Percentiles rank a stretch among this genome's conserved stretches.
These are phyloP conservation scores for Pseudorasbora parva DNA, from an alignment of 2,113 vertebrate genomes.

Conservation along the genomic window DNA sequence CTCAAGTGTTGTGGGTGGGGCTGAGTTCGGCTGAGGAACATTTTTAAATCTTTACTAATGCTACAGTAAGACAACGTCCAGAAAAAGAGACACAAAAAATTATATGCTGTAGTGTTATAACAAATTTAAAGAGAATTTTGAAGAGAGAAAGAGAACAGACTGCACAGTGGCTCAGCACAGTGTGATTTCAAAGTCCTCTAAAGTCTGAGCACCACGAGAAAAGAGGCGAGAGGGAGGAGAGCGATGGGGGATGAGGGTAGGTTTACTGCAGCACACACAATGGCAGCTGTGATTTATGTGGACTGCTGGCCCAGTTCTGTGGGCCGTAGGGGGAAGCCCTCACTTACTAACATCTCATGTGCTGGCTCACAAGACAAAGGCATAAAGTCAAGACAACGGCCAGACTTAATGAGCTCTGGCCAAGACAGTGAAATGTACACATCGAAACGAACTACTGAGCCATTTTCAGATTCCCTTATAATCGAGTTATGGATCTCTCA, in stretches of 20 bases:
- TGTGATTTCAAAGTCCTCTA: constrained; percentile 14
- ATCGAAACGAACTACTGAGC: background rate
- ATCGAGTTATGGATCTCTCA: constrained; percentile 12
- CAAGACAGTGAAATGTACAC: background rate
- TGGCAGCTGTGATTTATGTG: constrained; percentile 74
- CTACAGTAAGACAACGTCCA: background rate
- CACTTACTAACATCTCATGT: constrained; percentile 18
- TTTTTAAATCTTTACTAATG: background rate
- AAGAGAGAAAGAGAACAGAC: background rate
- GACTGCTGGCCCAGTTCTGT: constrained; percentile 60
- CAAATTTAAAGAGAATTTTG: background rate
- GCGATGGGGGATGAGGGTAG: constrained; percentile 34
- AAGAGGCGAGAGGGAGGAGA: constrained; percentile 25
- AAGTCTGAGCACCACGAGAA: constrained; percentile 23
- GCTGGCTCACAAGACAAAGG: constrained; percentile 5
- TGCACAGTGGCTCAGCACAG: background rate
- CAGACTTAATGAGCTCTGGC: background rate
- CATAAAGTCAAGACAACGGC: background rate
- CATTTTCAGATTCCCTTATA: background rate
- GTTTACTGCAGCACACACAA: constrained; percentile 61
- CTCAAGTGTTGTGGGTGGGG: no score
- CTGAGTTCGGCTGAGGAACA: no score
- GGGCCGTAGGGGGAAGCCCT: constrained; percentile 58
- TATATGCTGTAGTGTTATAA: background rate
- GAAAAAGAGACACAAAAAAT: background rate